Conservation (phyloP, 2,888 invertebrate genomes). For the Netelia virgata region DNA sequence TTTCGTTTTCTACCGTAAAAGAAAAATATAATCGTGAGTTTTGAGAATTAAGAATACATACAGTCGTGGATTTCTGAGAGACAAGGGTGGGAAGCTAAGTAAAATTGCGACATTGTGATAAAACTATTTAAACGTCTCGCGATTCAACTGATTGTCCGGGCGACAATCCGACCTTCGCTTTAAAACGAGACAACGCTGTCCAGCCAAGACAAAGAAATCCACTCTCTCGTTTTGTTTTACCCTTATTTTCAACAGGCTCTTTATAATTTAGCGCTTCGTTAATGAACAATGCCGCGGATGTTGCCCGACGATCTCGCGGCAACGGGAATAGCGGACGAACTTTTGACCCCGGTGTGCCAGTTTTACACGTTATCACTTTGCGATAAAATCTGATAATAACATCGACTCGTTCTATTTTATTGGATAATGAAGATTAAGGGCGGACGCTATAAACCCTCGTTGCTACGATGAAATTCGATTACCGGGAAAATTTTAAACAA, state of each 20-base stretch:
- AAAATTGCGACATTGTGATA: conserved; percentile 21
- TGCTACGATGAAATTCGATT: not conserved
- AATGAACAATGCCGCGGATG: conserved; percentile 27
- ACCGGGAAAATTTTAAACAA: not conserved
- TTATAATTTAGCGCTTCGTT: conserved; percentile 50
- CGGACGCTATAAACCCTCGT: not conserved
- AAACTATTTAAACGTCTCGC: conserved; percentile 17
- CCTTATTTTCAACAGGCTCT: conserved; percentile 3
- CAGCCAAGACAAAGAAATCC: not conserved
- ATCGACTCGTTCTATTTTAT: not conserved
- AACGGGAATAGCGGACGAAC: not conserved
- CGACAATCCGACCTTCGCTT: not conserved
- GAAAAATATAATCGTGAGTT: no score
- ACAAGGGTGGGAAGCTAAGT: not conserved
- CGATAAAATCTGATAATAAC: not conserved
- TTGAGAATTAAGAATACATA: not conserved
- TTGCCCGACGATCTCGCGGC: not conserved
- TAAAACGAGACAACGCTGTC: not conserved
- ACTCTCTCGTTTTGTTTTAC: conserved; percentile 4
- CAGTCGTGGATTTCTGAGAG: not conserved
- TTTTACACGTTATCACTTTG: not conserved
- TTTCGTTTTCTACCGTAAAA: no score
- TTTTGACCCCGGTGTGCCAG: conserved; percentile 7
- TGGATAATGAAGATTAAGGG: not conserved
- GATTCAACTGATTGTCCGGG: conserved; percentile 1